Evolutionary conservation across 1,140 invertebrate species (phyloP).

Genomic region (Muscidifurax raptorellus): DNA sequence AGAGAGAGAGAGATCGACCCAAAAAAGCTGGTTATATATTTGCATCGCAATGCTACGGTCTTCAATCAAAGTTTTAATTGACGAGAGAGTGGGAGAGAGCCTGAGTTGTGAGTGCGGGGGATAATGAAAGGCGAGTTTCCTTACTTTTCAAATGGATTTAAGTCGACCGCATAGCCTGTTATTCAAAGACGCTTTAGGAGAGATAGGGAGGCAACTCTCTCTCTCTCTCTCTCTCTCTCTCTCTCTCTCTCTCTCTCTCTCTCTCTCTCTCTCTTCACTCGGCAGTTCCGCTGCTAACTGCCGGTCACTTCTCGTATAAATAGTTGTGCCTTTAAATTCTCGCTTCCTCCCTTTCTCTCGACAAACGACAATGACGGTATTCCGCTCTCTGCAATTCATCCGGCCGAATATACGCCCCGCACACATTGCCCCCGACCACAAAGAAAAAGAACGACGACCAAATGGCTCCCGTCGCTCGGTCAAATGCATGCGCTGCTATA

Average conservation of each 20-base stretch:
- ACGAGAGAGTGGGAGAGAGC: neutral
- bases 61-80: slow-evolving; percentile 36
- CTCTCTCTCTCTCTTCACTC: neutral
- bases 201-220: neutral
- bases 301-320: slow-evolving; percentile 38
- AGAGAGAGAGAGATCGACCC: neutral
- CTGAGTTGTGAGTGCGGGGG: neutral
- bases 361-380: slow-evolving; percentile 21
- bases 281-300: slow-evolving; percentile 20
- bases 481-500: too few relatives aligned
- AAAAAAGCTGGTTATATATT: neutral
- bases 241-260: too few relatives aligned
- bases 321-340: slow-evolving; percentile 46
- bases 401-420: neutral
- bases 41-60: neutral
- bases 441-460: slow-evolving; percentile 12
- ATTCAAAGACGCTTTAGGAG: slow-evolving; percentile 44
- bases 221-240: too few relatives aligned
- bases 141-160: slow-evolving; percentile 31
- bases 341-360: neutral
- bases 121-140: slow-evolving; percentile 46
- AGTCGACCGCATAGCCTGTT: slow-evolving; percentile 18
- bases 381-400: slow-evolving; percentile 9
- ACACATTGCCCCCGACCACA: neutral
- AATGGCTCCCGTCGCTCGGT: neutral